These are phyloP conservation scores for Artibeus lituratus DNA, from an alignment of 2,797 vertebrate species.

Conservation along the genomic window DNA sequence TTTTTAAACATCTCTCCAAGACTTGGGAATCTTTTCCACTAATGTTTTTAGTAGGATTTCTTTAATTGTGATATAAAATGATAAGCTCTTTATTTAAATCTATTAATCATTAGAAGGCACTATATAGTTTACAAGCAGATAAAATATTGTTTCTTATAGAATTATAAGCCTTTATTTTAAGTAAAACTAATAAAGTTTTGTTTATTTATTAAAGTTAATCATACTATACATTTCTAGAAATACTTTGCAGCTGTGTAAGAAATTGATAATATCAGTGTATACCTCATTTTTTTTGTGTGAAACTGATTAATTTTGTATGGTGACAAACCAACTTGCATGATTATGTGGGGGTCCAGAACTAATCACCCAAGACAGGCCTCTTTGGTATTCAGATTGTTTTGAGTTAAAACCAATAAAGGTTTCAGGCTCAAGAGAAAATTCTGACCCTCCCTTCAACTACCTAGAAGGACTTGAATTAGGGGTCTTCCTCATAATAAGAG, in stretches of 20 bases:
- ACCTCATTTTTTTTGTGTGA: not conserved
- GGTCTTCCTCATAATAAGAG: not conserved
- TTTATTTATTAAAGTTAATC: not conserved
- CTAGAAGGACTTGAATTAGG: not conserved
- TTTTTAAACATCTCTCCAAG: not conserved
- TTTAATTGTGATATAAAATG: not conserved
- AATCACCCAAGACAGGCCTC: not conserved
- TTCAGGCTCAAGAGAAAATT: not conserved
- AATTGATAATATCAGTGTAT: not conserved
- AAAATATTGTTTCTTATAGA: not conserved
- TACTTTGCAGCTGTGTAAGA: not conserved
- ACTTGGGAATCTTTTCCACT: not conserved
- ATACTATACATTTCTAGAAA: not conserved
- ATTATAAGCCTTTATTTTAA: not conserved
- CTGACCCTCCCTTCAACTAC: not conserved
- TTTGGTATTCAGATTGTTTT: not conserved
- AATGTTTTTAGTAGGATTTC: not conserved
- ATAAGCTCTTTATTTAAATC: not conserved
- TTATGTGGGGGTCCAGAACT: not conserved
- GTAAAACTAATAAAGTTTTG: not conserved
- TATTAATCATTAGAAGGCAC: not conserved
- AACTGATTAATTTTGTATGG: conserved; percentile 1
- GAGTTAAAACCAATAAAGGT: not conserved
- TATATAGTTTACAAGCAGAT: not conserved
- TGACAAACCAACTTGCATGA: not conserved